Conservation (phyloP, 2,797 vertebrate genomes). For the Pseudopleuronectes americanus region DNA sequence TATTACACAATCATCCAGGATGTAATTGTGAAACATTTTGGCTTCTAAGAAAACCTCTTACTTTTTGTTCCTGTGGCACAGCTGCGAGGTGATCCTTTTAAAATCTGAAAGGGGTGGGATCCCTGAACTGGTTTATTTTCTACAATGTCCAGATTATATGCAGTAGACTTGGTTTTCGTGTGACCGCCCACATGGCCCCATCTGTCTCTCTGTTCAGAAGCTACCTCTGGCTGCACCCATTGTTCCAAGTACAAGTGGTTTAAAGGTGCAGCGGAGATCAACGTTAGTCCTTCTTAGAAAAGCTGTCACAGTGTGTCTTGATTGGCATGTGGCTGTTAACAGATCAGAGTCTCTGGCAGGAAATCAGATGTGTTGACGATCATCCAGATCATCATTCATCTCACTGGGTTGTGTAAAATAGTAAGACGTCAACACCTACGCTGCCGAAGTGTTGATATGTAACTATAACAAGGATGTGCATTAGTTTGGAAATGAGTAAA, state of each 20-base stretch:
- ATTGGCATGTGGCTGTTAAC: conserved; percentile 39
- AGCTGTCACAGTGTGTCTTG: conserved; percentile 42
- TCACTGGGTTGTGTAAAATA: conserved; percentile 18
- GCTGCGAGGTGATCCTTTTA: conserved; percentile 7
- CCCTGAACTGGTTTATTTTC: not conserved
- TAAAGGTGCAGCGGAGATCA: conserved; percentile 54
- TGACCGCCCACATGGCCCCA: not conserved
- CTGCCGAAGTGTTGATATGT: not conserved
- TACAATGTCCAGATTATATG: not conserved
- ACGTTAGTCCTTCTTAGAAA: conserved; percentile 58
- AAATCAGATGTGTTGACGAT: conserved; percentile 38
- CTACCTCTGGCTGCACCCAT: conserved; percentile 34
- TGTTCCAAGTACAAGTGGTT: conserved; percentile 62
- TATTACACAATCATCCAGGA: conserved; percentile 40
- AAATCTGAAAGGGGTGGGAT: conserved; percentile 9
- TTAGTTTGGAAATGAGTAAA: conserved; percentile 1
- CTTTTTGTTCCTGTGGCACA: conserved; percentile 22
- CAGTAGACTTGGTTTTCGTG: not conserved
- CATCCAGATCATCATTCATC: conserved; percentile 32
- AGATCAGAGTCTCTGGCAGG: conserved; percentile 54
- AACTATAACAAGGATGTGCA: not conserved
- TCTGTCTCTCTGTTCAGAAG: conserved; percentile 44
- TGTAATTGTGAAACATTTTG: conserved; percentile 34
- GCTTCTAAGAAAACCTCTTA: conserved; percentile 20
- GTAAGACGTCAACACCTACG: conserved; percentile 7